phyloP scores from a whole-genome alignment of 2,113 vertebrate species.

The Tautogolabrus adspersus region DNA sequence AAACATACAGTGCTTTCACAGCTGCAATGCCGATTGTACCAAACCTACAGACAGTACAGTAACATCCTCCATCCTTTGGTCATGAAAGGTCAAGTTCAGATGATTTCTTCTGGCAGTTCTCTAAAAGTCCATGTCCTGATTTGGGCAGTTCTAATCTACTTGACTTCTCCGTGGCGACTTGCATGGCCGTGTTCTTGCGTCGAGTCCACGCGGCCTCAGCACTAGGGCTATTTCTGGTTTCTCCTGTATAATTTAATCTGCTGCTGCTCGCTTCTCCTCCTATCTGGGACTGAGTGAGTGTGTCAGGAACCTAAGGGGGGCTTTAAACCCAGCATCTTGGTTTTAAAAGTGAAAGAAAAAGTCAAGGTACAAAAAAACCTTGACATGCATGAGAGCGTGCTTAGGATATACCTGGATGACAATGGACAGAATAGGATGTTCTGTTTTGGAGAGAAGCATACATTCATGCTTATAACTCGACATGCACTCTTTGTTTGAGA shows the following conservation, averaged over 20 bases:
- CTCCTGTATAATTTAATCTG: slow-evolving; percentile 84
- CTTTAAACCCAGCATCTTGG: slow-evolving; percentile 44
- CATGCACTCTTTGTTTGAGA: neutral
- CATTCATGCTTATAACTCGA: neutral
- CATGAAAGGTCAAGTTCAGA: slow-evolving; percentile 17
- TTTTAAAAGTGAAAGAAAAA: slow-evolving; percentile 1
- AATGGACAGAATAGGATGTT: neutral
- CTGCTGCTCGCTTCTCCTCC: slow-evolving; percentile 68
- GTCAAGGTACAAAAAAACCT: neutral
- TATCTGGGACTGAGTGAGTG: slow-evolving; percentile 68
- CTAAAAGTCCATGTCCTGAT: slow-evolving; percentile 27
- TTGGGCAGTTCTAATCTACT: slow-evolving; percentile 55
- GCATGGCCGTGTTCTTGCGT: slow-evolving; percentile 60
- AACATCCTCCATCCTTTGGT: neutral
- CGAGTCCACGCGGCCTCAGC: slow-evolving; percentile 64
- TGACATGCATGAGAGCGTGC: neutral
- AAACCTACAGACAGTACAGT: neutral
- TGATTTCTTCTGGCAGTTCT: neutral
- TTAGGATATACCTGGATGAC: neutral
- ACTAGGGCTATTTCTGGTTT: slow-evolving; percentile 81
- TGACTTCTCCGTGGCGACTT: slow-evolving; percentile 63
- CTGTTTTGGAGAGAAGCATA: neutral
- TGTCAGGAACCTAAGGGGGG: slow-evolving; percentile 55
- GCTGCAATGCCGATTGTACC: neutral
- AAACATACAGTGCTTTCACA: neutral